phyloP scores from a whole-genome alignment of 2,113 vertebrate genomes.

The Zosterops pallidus region DNA sequence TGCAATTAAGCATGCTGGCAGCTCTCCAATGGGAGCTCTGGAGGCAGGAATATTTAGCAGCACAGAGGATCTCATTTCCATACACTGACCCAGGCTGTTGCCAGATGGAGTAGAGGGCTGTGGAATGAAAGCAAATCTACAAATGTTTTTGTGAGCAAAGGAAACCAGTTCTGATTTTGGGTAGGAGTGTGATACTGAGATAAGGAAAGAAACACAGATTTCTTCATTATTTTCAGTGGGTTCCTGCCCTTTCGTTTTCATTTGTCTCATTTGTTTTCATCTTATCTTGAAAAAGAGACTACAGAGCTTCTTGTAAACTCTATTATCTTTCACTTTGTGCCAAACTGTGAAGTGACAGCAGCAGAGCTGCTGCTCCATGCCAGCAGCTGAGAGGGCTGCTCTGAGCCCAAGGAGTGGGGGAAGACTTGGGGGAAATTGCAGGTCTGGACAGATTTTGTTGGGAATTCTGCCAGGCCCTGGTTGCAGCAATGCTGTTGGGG shows the following conservation, averaged over 20 bases:
- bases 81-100: not conserved
- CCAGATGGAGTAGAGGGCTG: not conserved
- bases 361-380: not conserved
- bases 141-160: not conserved
- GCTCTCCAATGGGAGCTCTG: not conserved
- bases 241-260: not conserved
- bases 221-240: not conserved
- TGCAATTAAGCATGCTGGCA: slow-evolving; percentile 44
- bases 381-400: not conserved
- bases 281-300: not conserved
- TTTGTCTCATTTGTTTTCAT: not conserved
- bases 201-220: not conserved
- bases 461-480: not conserved
- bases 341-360: not conserved
- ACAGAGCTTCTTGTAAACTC: not conserved
- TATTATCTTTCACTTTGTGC: not conserved
- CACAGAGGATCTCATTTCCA: not conserved
- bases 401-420: not conserved
- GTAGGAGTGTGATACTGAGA: not conserved
- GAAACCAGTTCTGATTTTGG: not conserved
- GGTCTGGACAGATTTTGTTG: not conserved
- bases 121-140: not conserved
- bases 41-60: not conserved
- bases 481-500: not conserved
- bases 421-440: not conserved